Base-by-base conservation (phyloP, 1,140 invertebrate genomes). In the Radopholus similis region DNA sequence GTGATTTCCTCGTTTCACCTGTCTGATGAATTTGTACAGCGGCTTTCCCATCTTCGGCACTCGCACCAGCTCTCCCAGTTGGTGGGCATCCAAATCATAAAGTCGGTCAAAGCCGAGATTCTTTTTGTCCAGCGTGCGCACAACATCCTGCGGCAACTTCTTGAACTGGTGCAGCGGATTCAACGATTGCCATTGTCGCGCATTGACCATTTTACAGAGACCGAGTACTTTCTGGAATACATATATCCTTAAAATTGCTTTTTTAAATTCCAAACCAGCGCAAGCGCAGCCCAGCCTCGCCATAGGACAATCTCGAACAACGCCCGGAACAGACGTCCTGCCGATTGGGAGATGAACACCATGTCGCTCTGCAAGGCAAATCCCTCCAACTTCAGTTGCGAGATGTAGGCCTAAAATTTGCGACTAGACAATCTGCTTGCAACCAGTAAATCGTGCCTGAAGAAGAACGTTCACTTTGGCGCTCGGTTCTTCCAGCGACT, bases 321-420 rank as follows among this genome's bases (percentile, higher is more conserved):
- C 1, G 96, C 95, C 74, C 96, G 85, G 87, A 98, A 91, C 4
- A 99, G 85, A 59, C 96, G 86, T 3, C 91, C 89, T 0, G 96
- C 96, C 4, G 93, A 97, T 84, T 99, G 96, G 0, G 95, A 97
- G 0, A 99, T 92, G 80, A 93, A 99, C 0, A 98, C 93, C 95
- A 98, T 98, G 83, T 99, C 96, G 0, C 93, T 91, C 91, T 97
- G 95, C 3, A 99, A 84, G 1, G 95, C 94, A 84, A 98, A 97
- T 13, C 95, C 95, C 83, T 98, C 95, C 38, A 99, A 85, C 84
- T 98, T 97, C 44, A 99, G 83, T 82, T 98, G 95, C 0, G 95
- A 98, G 59, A 99, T 97, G 83, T 97, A 98, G 0, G 95, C 94
- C 84, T 98, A 94, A 2, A 98, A 86, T 3, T 21, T 66, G 15